Conservation (phyloP, 2,797 vertebrate genomes). For the Adelosebastes latens region DNA sequence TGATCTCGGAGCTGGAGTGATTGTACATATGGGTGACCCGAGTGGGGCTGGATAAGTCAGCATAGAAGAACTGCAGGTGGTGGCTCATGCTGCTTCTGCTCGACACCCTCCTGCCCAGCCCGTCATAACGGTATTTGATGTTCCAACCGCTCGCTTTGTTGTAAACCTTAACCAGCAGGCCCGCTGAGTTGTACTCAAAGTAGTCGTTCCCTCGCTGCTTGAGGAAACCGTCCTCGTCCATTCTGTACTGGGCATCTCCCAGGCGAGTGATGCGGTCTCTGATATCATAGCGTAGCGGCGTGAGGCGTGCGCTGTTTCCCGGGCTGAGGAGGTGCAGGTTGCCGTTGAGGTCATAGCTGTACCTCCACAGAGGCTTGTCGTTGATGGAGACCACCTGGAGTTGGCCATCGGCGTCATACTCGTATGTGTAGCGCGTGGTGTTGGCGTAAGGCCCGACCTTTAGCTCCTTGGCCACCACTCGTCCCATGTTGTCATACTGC, state of each 20-base stretch:
- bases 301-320: constrained; percentile 94
- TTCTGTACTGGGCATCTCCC: constrained; percentile 93
- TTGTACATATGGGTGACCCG: constrained; percentile 98
- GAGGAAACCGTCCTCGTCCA: constrained; percentile 98
- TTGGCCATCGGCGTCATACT: constrained; percentile 95
- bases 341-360: constrained; percentile 97
- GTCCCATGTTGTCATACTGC: constrained; percentile 98
- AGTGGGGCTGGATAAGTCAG: constrained; percentile 94
- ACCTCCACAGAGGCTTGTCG: constrained; percentile 96
- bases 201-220: constrained; percentile 92
- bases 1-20: constrained; percentile 97
- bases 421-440: constrained; percentile 95
- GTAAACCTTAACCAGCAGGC: constrained; percentile 93
- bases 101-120: constrained; percentile 93
- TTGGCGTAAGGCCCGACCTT: constrained; percentile 99
- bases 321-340: constrained; percentile 97
- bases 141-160: constrained; percentile 92
- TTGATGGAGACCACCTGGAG: constrained; percentile 96
- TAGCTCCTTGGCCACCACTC: constrained; percentile 95
- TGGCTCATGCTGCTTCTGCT: constrained; percentile 90
- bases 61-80: constrained; percentile 98
- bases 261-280: constrained; percentile 94
- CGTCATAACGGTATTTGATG: constrained; percentile 94
- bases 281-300: constrained; percentile 93
- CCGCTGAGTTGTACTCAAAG: constrained; percentile 96